These are phyloP conservation scores for Verasper variegatus DNA, from an alignment of 2,113 vertebrate genomes.

Conservation along the genomic window DNA sequence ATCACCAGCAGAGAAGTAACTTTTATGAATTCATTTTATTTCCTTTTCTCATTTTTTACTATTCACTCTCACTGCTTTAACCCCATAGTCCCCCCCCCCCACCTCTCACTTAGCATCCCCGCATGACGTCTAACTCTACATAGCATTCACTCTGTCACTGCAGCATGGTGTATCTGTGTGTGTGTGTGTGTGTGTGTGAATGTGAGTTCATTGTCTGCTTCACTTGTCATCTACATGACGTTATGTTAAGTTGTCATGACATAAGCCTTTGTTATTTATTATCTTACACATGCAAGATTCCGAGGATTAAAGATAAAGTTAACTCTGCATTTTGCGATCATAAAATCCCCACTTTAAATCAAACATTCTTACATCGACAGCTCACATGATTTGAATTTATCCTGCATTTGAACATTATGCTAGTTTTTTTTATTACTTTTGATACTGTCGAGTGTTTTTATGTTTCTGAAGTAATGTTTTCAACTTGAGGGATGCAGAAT, in stretches of 20 bases:
- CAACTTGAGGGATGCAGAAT: slow-evolving; percentile 40
- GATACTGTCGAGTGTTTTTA: not conserved
- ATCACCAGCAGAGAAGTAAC: slow-evolving; percentile 9
- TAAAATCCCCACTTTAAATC: slow-evolving; percentile 6
- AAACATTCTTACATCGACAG: slow-evolving; percentile 1
- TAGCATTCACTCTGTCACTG: slow-evolving; percentile 54
- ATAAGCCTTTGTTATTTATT: slow-evolving; percentile 11
- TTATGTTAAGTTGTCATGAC: slow-evolving; percentile 43
- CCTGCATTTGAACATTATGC: not conserved
- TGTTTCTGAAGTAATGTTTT: slow-evolving; percentile 22
- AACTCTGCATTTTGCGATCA: slow-evolving; percentile 2
- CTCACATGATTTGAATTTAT: slow-evolving; percentile 14
- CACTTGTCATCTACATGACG: slow-evolving; percentile 35
- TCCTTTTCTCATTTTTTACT: slow-evolving; percentile 10
- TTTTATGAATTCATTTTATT: not conserved
- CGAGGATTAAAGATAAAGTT: not conserved
- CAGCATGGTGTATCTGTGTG: slow-evolving; percentile 60
- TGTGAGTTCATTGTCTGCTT: slow-evolving; percentile 30
- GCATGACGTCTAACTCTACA: slow-evolving; percentile 70
- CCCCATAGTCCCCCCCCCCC: slow-evolving; percentile 8
- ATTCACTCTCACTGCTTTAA: slow-evolving; percentile 18
- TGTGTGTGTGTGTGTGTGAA: slow-evolving; percentile 47
- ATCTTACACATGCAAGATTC: not conserved
- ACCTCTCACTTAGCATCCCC: slow-evolving; percentile 35
- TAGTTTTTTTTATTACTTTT: not conserved